Conservation (phyloP, 2,797 vertebrate species). For the Phaenicophaeus curvirostris region DNA sequence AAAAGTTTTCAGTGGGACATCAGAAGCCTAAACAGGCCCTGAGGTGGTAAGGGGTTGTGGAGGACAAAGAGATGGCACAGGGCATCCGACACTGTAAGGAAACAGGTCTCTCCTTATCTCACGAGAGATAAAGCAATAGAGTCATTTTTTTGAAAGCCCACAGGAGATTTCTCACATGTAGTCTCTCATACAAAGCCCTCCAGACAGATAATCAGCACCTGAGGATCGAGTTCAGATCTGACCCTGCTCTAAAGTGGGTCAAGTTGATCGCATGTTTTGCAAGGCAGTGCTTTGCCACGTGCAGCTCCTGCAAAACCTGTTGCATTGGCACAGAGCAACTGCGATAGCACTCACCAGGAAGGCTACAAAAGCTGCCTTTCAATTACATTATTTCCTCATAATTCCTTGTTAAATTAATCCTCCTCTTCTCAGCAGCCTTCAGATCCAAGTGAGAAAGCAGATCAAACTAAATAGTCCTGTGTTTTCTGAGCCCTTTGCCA, state of each 20-base stretch:
- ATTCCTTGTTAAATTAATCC: neutral
- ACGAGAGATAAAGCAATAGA: neutral
- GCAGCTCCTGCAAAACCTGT: neutral
- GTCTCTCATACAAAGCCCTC: constrained; percentile 7
- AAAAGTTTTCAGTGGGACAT: neutral
- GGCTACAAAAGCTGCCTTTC: neutral
- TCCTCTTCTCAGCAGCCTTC: neutral
- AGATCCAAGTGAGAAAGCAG: neutral
- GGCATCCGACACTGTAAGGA: neutral
- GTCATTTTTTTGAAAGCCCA: neutral
- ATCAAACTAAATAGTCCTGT: neutral
- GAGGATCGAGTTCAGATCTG: neutral
- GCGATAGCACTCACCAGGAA: neutral
- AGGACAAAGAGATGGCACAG: neutral
- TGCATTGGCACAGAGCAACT: neutral
- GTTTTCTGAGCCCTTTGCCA: neutral
- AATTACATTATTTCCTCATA: neutral
- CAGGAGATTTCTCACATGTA: neutral
- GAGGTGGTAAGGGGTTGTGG: neutral
- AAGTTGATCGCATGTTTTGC: neutral
- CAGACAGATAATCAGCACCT: constrained; percentile 30
- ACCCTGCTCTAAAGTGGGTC: constrained; percentile 41
- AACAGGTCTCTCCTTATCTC: neutral
- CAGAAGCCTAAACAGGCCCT: neutral
- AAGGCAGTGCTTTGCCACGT: neutral